Conservation (phyloP, 2,113 vertebrate species). For the Camelus dromedarius region DNA sequence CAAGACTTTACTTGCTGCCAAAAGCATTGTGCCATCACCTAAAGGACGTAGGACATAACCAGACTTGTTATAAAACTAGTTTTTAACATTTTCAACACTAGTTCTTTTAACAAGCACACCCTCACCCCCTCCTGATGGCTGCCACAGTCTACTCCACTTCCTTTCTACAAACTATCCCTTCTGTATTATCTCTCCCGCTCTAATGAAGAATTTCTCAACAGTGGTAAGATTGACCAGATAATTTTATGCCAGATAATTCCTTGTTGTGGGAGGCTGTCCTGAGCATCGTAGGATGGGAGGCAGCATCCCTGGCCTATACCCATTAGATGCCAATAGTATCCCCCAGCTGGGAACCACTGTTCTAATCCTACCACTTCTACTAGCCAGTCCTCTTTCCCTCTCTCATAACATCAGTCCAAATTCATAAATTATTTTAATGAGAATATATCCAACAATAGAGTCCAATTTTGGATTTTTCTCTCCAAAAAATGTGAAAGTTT, state of each 20-base stretch:
- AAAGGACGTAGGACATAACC: constrained; percentile 40
- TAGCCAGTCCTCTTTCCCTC: background rate
- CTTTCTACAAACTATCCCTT: background rate
- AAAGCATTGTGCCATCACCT: constrained; percentile 98
- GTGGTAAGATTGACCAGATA: background rate
- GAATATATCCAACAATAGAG: constrained; percentile 40
- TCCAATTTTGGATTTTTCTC: constrained; percentile 16
- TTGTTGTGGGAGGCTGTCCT: background rate
- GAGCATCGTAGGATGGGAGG: background rate
- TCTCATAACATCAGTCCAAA: background rate
- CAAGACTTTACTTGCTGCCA: constrained; percentile 98
- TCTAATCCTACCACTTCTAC: constrained; percentile 12
- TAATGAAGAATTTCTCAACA: background rate
- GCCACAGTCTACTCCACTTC: background rate
- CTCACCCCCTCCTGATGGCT: background rate
- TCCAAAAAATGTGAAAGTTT: constrained; percentile 49
- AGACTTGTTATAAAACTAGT: background rate
- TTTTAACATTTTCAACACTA: constrained; percentile 39
- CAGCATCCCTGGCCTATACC: background rate
- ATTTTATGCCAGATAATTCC: background rate
- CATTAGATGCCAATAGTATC: background rate
- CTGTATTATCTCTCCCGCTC: background rate
- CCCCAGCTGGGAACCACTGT: background rate
- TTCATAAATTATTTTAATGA: constrained; percentile 42
- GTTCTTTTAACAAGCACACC: background rate